Evolutionary conservation across 2,113 vertebrate genomes (phyloP).

Genomic region (Halcyon malimbica): DNA sequence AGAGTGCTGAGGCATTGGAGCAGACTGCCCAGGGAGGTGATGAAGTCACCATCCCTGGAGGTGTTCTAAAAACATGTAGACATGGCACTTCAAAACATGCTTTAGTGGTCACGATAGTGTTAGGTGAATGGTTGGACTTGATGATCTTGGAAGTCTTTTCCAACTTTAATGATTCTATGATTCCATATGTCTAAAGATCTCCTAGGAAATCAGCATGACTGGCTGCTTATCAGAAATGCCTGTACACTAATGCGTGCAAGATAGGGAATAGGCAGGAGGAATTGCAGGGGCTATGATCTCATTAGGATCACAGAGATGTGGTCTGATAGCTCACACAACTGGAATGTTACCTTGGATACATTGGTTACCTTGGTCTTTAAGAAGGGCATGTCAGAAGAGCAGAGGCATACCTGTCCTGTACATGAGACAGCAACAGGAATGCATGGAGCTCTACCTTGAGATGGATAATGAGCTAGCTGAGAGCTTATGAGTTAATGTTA

Average conservation of each 20-base stretch:
- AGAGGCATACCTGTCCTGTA: background rate
- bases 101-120: no score
- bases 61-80: no score
- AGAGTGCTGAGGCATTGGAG: no score
- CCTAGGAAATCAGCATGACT: background rate
- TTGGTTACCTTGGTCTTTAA: background rate
- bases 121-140: no score
- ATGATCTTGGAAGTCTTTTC: no score
- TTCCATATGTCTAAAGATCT: background rate
- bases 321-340: background rate
- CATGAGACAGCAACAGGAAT: background rate
- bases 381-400: background rate
- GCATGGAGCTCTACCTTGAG: background rate
- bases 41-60: no score
- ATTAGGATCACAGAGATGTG: background rate
- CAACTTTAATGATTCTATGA: no score
- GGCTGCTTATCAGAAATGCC: background rate
- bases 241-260: background rate
- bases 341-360: background rate
- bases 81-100: no score
- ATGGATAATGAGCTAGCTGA: background rate
- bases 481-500: background rate
- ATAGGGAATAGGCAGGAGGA: background rate
- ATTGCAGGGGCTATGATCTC: background rate
- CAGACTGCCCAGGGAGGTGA: no score